A percentile compares a stretch with the other conserved stretches of the same genome.
Evolutionary conservation across 2,797 vertebrate genomes (phyloP).

Genomic region (Anableps anableps): DNA sequence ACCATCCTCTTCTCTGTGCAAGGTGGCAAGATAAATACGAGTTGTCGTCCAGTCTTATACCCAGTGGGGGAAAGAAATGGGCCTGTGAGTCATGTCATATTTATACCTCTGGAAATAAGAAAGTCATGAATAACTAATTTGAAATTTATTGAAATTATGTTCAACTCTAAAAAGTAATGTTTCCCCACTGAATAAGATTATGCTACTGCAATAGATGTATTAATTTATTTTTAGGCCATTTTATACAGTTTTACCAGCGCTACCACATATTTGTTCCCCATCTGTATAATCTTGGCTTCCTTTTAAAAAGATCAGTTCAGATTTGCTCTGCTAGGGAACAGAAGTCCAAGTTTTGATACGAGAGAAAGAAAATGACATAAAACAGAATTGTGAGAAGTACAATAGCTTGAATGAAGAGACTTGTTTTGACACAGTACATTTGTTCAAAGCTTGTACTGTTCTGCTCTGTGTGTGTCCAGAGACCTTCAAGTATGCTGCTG

Average conservation of each 20-base stretch:
- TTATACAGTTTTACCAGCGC: not conserved
- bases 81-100: not conserved
- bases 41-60: not conserved
- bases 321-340: not conserved
- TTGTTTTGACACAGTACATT: not conserved
- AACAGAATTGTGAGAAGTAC: not conserved
- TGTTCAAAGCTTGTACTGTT: not conserved
- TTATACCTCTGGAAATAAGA: not conserved
- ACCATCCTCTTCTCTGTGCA: not conserved
- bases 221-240: not conserved
- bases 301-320: not conserved
- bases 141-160: not conserved
- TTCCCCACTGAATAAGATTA: not conserved
- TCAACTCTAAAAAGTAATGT: not conserved
- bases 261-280: not conserved
- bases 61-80: not conserved
- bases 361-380: constrained; percentile 3
- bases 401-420: not conserved
- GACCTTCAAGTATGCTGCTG: constrained; percentile 13
- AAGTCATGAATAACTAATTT: not conserved
- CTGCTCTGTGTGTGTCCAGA: constrained; percentile 5
- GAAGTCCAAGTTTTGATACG: not conserved
- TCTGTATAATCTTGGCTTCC: not conserved
- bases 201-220: not conserved
- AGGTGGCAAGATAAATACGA: not conserved